phyloP scores from a whole-genome alignment of 30 jellyfish, hydroid and myxozoan genomes.

The Haliclystus octoradiatus region DNA sequence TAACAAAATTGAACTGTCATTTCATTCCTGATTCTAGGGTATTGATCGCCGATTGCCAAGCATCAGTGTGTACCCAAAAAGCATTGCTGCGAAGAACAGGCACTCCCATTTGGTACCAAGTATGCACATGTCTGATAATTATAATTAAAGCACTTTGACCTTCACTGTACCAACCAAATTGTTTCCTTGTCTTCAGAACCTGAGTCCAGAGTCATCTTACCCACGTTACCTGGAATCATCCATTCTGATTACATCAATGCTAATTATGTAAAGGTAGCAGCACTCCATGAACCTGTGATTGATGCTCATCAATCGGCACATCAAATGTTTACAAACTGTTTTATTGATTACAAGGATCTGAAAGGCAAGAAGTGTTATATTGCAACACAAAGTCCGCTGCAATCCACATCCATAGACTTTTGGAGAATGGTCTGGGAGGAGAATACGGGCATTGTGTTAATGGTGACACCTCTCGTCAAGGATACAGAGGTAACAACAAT shows the following conservation, averaged over 20 bases:
- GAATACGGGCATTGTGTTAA: conserved; percentile 32
- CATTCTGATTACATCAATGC: conserved; percentile 73
- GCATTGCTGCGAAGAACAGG: conserved; percentile 23
- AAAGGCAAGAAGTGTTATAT: conserved; percentile 19
- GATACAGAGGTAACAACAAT: conserved; percentile 28
- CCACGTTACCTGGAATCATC: background rate
- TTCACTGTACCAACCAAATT: conserved; percentile 1
- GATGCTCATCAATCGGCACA: background rate
- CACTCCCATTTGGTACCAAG: conserved; percentile 34
- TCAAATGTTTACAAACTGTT: background rate
- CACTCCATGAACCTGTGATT: background rate
- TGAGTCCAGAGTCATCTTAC: conserved; percentile 42
- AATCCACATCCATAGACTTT: conserved; percentile 34
- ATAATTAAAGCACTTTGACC: background rate
- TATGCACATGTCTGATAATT: conserved; percentile 7
- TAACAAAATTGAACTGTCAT: too few species aligned
- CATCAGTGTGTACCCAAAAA: conserved; percentile 18
- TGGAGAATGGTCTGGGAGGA: conserved; percentile 66
- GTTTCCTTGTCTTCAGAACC: conserved; percentile 30
- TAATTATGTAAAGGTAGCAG: conserved; percentile 34
- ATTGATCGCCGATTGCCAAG: conserved; percentile 42
- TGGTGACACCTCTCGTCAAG: conserved; percentile 54
- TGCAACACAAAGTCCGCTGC: conserved; percentile 52
- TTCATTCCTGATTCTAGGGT: too few species aligned
- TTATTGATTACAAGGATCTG: background rate